Base-by-base conservation (phyloP, 2,888 invertebrate species). In the Sarcophaga subvicina region DNA sequence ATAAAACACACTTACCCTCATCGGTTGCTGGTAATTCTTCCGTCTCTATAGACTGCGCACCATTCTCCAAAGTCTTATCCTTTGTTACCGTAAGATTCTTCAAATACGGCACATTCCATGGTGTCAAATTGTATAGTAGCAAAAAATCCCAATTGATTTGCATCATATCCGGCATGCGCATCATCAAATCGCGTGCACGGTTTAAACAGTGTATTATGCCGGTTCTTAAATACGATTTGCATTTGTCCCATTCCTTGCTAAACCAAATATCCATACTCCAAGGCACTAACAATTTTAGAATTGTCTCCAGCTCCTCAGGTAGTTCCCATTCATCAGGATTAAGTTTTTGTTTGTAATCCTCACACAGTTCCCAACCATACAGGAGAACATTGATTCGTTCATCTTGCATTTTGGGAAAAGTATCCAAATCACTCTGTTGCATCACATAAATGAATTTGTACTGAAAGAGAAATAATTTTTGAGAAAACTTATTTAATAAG, bases 221-320 rank as follows among this genome's bases (percentile, higher is more conserved):
- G 12, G 76, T 80, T 66, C 89, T 89, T 0, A 90, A 85, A 17
- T 85, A 80, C 0, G 88, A 60, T 4, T 89, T 87, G 80, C 90
- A 90, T 25, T 79, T 86, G 0, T 83, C 89, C 92, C 92, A 92
- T 75, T 92, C 92, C 63, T 90, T 90, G 54, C 92, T 90, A 59
- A 92, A 90, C 90, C 89, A 90, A n/a, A 92, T 63, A 37, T 91
- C 91, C 73, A 92, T 78, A 4, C 92, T 90, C 81, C 91, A 90
- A 20, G 91, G 90, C 0, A 89, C 89, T 27, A 92, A 80, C 17
- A 90, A 81, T 49, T 89, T 90, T 11, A 89, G 87, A 4, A 92
- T 88, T 12, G 88, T 88, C 4, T 83, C 76, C 47, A 92, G 62
- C 60, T 80, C 81, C 45, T 88, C 63, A 0, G 88, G 80, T 20